phyloP scores from a whole-genome alignment of 2,113 vertebrate genomes.

The Pteruthius melanotis region DNA sequence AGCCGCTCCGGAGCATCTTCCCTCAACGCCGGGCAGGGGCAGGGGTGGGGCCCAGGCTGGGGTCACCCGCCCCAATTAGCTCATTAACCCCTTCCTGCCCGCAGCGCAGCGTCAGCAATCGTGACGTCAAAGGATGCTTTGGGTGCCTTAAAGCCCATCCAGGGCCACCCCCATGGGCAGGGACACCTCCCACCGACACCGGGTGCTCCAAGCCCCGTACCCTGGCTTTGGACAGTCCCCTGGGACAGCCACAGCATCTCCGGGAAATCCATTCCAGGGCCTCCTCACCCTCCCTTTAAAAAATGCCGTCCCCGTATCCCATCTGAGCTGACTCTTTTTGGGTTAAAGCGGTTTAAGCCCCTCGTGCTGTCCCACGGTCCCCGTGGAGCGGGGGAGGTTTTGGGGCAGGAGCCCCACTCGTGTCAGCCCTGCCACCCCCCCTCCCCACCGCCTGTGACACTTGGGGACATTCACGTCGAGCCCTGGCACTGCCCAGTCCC shows the following conservation, averaged over 20 bases:
- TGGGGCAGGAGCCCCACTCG: rapidly evolving
- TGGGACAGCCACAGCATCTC: neutral
- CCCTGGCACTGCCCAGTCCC: neutral
- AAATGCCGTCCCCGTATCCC: too few relatives aligned
- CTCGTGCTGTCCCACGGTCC: rapidly evolving
- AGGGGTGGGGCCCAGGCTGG: neutral
- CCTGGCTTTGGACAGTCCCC: neutral
- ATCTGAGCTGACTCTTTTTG: too few relatives aligned
- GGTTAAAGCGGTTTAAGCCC: too few relatives aligned
- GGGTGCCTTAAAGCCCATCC: neutral
- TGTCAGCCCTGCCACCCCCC: neutral
- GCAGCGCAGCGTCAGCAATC: neutral
- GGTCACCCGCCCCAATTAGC: neutral
- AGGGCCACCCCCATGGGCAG: neutral
- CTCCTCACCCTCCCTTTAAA: too few relatives aligned
- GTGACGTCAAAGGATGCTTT: neutral
- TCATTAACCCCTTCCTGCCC: neutral
- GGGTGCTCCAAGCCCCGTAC: too few relatives aligned
- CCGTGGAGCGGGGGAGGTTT: rapidly evolving
- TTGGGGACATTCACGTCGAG: rapidly evolving
- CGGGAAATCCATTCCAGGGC: neutral
- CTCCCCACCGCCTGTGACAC: rapidly evolving
- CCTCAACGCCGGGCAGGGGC: neutral
- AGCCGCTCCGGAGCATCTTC: neutral
- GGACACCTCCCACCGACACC: neutral